Conservation (phyloP, 2,797 vertebrate genomes). For the Scyliorhinus canicula region DNA sequence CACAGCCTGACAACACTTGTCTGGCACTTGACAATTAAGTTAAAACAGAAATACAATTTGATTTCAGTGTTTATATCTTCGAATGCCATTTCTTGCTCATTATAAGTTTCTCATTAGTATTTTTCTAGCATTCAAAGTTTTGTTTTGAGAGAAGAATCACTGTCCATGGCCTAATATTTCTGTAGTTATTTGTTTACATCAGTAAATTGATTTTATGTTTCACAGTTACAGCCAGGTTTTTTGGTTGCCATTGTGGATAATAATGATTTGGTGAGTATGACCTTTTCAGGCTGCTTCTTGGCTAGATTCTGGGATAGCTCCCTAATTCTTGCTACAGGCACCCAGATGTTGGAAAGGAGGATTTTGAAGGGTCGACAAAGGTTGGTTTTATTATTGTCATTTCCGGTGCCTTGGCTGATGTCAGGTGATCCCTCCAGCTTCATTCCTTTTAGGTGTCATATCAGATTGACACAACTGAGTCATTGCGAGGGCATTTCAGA, state of each 20-base stretch:
- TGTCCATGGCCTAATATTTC: neutral
- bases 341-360: too few relatives aligned
- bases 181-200: neutral
- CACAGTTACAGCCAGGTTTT: neutral
- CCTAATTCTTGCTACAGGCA: too few relatives aligned
- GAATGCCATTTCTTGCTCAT: neutral
- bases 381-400: too few relatives aligned
- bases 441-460: too few relatives aligned
- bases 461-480: too few relatives aligned
- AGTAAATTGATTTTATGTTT: neutral
- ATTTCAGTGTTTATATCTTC: neutral
- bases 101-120: neutral
- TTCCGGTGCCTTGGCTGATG: too few relatives aligned
- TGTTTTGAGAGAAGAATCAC: neutral
- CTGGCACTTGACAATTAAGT: neutral
- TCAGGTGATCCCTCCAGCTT: too few relatives aligned
- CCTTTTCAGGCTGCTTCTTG: too few relatives aligned
- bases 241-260: neutral
- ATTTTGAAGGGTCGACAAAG: too few relatives aligned
- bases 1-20: neutral
- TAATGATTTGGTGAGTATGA: too few relatives aligned
- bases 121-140: neutral
- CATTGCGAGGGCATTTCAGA: too few relatives aligned
- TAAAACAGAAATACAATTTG: neutral
- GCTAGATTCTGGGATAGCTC: too few relatives aligned